These are phyloP conservation scores for Cylindroiulus punctatus DNA, from an alignment of 2,888 invertebrate species.

Conservation along the genomic window DNA sequence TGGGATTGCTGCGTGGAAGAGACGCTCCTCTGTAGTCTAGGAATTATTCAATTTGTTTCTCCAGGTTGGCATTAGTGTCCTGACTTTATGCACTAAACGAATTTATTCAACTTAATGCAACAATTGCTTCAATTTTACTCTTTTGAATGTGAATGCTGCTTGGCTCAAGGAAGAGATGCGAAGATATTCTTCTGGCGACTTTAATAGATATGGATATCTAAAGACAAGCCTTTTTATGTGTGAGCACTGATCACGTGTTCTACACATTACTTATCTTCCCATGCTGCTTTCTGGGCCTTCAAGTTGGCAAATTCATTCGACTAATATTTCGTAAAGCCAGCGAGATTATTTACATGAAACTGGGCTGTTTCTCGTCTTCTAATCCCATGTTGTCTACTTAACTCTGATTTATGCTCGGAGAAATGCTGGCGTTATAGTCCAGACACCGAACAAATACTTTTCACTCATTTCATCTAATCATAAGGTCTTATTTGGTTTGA, in stretches of 20 bases:
- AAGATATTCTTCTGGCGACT: background rate
- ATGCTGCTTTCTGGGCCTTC: background rate
- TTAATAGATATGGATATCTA: background rate
- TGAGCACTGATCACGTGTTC: background rate
- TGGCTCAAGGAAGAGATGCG: background rate
- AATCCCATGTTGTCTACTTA: constrained; percentile 38
- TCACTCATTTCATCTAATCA: constrained; percentile 16
- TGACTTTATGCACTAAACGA: background rate
- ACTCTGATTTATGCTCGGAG: constrained; percentile 12
- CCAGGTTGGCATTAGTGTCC: no score
- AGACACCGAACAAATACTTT: constrained; percentile 3
- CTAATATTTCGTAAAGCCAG: constrained; percentile 10
- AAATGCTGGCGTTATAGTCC: constrained; percentile 15
- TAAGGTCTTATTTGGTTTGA: background rate
- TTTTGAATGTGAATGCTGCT: background rate
- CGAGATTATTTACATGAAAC: constrained; percentile 1
- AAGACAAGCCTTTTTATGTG: background rate
- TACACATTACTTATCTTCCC: background rate
- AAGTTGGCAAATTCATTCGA: background rate
- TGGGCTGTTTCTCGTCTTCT: constrained; percentile 33
- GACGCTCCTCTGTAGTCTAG: no score
- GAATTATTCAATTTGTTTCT: no score
- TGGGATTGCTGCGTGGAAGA: no score
- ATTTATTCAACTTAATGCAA: background rate
- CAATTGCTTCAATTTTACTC: background rate